Evolutionary conservation across 2,113 vertebrate species (phyloP), one percentile per base, ranked within the genome.

Genomic region (Columba livia): DNA sequence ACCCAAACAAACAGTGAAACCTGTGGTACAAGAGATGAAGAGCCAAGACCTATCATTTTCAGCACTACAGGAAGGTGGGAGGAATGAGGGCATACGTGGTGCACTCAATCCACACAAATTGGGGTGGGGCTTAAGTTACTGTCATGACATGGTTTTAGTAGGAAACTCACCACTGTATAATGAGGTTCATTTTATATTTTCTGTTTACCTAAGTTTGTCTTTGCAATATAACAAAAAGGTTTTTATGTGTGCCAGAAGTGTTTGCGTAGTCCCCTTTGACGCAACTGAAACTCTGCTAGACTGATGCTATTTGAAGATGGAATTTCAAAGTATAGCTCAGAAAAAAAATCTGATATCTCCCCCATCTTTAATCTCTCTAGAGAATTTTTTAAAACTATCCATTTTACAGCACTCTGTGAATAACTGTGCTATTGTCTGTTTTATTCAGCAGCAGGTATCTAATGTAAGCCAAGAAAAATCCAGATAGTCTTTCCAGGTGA

Each of bases 401-500:
- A 26, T 79, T 94, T 83, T 44, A 54, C 26, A 73, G 10, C 74
- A 62, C 66, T 90, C 50, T 79, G 15, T 65, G 56, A 79, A 48
- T 65, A 65, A 65, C 50, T 62, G 1, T 36, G 54, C 6, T 77
- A 38, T 29, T 77, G 77, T 48, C 11, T 73, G 24, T 48, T 79
- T 67, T 81, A 58, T 85, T 70, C 85, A 93, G 54, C 66, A 61
- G 44, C 18, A 57, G 29, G 38, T 88, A 53, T 50, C 48, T 66
- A 34, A 93, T 79, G 29, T 72, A 91, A 93, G 54, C 57, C 62
- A 91, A 70, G 62, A 69, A 77, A 89, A 93, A 75, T 28, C 5
- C 24, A 90, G 81, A 70, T 78, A 77, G 23, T 70, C 38, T 91
- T 93, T 95, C 75, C 79, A 93, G 85, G 79, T 95, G 82, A 94